Percentiles rank a stretch among this genome's conserved stretches.
Conservation (phyloP, 2,113 vertebrate genomes). For the Grantiella picta region DNA sequence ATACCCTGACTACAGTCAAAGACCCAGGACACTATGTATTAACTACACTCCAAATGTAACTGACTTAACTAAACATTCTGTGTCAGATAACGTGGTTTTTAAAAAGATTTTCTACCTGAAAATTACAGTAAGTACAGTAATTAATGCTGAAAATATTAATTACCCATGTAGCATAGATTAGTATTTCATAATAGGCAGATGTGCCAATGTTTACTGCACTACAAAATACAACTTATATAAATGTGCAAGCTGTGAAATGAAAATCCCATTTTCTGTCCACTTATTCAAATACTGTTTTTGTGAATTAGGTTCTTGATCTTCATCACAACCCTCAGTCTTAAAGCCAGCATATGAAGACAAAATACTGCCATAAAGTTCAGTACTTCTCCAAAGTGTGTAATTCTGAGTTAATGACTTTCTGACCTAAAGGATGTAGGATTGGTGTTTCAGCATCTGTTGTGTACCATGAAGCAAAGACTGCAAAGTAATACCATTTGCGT, state of each 20-base stretch:
- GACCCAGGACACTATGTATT: slow-evolving; percentile 45
- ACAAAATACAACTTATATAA: slow-evolving; percentile 58
- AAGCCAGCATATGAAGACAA: slow-evolving; percentile 52
- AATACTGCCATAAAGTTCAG: slow-evolving; percentile 53
- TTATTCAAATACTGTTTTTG: slow-evolving; percentile 36
- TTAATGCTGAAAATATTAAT: slow-evolving; percentile 70
- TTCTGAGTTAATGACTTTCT: slow-evolving; percentile 79
- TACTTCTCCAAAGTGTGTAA: slow-evolving; percentile 78
- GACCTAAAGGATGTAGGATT: slow-evolving; percentile 73
- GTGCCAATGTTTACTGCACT: slow-evolving; percentile 62
- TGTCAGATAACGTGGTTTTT: slow-evolving; percentile 51
- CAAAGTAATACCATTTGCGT: slow-evolving; percentile 59
- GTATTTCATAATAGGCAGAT: slow-evolving; percentile 53
- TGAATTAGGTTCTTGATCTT: slow-evolving; percentile 35
- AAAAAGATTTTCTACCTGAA: slow-evolving; percentile 65
- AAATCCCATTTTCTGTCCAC: slow-evolving; percentile 46
- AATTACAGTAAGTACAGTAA: slow-evolving; percentile 70
- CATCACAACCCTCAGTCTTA: slow-evolving; percentile 44
- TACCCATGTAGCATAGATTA: slow-evolving; percentile 60
- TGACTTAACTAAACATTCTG: slow-evolving; percentile 70
- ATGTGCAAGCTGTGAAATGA: slow-evolving; percentile 61
- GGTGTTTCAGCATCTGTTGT: slow-evolving; percentile 73
- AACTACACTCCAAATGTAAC: slow-evolving; percentile 71
- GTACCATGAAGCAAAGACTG: slow-evolving; percentile 71
- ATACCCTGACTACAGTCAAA: slow-evolving; percentile 66